Conservation (phyloP, 2,888 invertebrate genomes). For the Cataglyphis rosenhaueri region DNA sequence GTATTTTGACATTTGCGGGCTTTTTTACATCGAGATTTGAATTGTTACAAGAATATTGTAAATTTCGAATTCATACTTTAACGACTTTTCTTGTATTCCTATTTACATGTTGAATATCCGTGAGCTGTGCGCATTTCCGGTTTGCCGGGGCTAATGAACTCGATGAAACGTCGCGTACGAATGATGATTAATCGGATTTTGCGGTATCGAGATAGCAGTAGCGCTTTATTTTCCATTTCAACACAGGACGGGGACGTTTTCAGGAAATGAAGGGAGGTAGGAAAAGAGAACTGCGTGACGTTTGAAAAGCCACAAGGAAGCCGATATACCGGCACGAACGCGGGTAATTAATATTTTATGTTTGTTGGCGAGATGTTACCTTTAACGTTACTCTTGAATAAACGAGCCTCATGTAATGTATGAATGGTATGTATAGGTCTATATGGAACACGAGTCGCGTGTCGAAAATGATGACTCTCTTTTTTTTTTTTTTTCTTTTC, state of each 20-base stretch:
- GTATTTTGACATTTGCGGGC: not conserved
- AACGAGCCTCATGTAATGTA: not conserved
- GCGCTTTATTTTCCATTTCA: slow-evolving; percentile 48
- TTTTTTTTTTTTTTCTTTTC: not conserved
- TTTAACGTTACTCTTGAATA: not conserved
- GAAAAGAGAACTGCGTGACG: slow-evolving; percentile 32
- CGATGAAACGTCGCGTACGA: slow-evolving; percentile 15
- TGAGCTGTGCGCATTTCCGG: not conserved
- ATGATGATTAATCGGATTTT: slow-evolving; percentile 52
- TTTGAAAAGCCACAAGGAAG: slow-evolving; percentile 41
- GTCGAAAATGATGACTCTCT: not conserved
- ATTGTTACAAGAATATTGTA: slow-evolving; percentile 2
- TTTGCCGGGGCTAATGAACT: slow-evolving; percentile 10
- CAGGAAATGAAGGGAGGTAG: slow-evolving; percentile 48
- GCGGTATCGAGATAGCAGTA: slow-evolving; percentile 27
- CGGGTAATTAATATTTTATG: slow-evolving; percentile 54
- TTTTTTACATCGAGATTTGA: not conserved
- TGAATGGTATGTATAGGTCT: not conserved
- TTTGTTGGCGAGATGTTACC: not conserved
- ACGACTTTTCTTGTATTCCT: not conserved
- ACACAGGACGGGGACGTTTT: slow-evolving; percentile 24
- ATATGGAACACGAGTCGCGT: not conserved
- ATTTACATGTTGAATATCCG: not conserved
- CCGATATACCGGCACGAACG: slow-evolving; percentile 4
- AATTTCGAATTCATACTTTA: not conserved